Conservation (phyloP, 2,797 vertebrate genomes). For the Tokudaia tokunoshimensis region DNA sequence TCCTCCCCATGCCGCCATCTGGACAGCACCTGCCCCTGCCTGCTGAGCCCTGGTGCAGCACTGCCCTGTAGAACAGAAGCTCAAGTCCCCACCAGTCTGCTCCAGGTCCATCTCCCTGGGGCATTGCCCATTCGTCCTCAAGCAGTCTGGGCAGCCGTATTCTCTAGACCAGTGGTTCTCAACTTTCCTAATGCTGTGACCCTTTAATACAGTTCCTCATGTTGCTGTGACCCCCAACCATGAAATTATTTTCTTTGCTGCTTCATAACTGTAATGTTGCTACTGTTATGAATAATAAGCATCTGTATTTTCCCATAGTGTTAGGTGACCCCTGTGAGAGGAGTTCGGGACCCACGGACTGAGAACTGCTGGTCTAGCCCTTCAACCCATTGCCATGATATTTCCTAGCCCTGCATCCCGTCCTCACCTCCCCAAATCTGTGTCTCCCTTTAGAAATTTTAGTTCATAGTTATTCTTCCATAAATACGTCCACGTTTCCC, state of each 20-base stretch:
- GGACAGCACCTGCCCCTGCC: background rate
- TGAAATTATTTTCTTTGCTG: background rate
- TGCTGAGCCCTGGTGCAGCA: background rate
- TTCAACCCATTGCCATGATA: background rate
- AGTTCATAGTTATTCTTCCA: background rate
- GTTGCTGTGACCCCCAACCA: background rate
- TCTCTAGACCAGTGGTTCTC: background rate
- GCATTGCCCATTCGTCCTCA: background rate
- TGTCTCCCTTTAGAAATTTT: background rate
- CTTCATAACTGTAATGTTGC: background rate
- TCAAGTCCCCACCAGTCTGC: background rate
- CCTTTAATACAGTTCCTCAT: background rate
- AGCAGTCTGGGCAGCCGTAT: background rate
- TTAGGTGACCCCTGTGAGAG: background rate
- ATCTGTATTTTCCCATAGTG: background rate
- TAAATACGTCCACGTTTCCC: slow-evolving; percentile 14
- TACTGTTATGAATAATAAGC: too few relatives aligned
- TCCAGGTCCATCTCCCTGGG: background rate
- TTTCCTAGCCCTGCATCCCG: too few relatives aligned
- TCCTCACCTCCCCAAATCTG: background rate
- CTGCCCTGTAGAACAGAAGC: background rate
- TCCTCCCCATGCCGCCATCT: background rate
- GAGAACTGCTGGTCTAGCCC: too few relatives aligned
- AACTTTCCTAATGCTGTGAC: background rate
- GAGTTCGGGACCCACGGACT: too few relatives aligned